These are phyloP conservation scores for Drosophila algonquin DNA, from an alignment of 2,888 invertebrate species.

Conservation along the genomic window DNA sequence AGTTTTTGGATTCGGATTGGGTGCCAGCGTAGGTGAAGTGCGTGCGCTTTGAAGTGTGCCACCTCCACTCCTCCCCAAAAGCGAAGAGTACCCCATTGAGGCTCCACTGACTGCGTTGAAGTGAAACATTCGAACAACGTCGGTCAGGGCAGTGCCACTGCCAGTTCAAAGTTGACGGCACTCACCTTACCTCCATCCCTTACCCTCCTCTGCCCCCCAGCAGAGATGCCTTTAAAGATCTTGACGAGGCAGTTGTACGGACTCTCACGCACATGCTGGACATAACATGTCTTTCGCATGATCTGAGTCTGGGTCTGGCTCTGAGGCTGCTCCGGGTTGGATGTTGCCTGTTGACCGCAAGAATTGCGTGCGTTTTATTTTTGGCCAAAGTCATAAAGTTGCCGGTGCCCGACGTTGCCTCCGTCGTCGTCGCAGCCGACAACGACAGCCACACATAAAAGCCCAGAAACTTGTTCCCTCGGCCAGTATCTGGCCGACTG, in stretches of 20 bases:
- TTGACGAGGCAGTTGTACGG: conserved; percentile 35
- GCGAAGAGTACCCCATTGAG: conserved; percentile 9
- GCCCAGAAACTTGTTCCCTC: conserved; percentile 68
- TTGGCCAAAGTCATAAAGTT: conserved; percentile 74
- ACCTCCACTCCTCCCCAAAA: background rate
- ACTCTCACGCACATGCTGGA: conserved; percentile 63
- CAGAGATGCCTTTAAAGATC: conserved; percentile 41
- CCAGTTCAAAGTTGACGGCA: conserved; percentile 72
- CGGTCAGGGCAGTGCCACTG: conserved; percentile 7
- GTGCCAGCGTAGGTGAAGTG: conserved; percentile 63
- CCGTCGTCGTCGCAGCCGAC: conserved; percentile 9
- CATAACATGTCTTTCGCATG: conserved; percentile 63
- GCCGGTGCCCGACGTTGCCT: conserved; percentile 33
- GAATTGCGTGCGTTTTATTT: conserved; percentile 70
- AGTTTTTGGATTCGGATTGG: conserved; percentile 47
- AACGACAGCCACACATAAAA: conserved; percentile 56
- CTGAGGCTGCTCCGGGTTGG: background rate
- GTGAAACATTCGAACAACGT: conserved; percentile 35
- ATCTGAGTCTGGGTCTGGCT: conserved; percentile 53
- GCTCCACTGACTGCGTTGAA: conserved; percentile 26
- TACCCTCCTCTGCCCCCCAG: background rate
- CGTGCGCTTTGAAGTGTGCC: conserved; percentile 72
- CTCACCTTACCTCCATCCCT: background rate
- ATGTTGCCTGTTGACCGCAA: conserved; percentile 63
- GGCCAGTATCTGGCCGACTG: conserved; percentile 42